Percentiles rank a stretch among this genome's conserved stretches.
Evolutionary conservation across 1,140 invertebrate species (phyloP).

Genomic region (Eupristina koningsbergeri): DNA sequence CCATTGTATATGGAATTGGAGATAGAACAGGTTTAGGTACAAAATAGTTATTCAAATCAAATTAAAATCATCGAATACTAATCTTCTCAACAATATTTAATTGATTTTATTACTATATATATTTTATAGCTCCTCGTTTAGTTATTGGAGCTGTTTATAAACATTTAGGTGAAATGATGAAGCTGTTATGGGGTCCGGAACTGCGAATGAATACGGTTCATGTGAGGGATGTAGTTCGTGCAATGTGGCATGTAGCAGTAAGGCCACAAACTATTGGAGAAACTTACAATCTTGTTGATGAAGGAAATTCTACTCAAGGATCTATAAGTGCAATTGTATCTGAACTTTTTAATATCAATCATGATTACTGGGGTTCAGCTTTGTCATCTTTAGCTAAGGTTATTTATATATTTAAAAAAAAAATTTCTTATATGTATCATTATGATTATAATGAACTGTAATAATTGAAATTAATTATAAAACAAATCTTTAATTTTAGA

Average conservation of each 20-base stretch:
- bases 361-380: conserved; percentile 87
- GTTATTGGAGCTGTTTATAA: conserved; percentile 91
- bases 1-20: conserved; percentile 88
- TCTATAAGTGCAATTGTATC: conserved; percentile 84
- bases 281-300: conserved; percentile 88
- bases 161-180: conserved; percentile 91
- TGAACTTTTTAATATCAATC: conserved; percentile 88
- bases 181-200: conserved; percentile 89
- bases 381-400: conserved; percentile 87
- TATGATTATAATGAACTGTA: too few species aligned
- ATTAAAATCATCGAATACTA: conserved; percentile 10
- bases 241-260: conserved; percentile 81
- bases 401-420: conserved; percentile 32
- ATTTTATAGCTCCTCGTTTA: conserved; percentile 82
- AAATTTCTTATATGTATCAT: neutral
- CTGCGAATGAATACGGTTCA: conserved; percentile 91
- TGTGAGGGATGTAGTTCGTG: conserved; percentile 85
- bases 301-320: conserved; percentile 87
- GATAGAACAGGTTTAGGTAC: conserved; percentile 82
- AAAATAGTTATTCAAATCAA: too few species aligned
- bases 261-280: conserved; percentile 74
- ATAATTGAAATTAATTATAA: conserved; percentile 25
- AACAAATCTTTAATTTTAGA: conserved; percentile 68
- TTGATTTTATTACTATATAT: neutral
- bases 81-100: neutral